Conservation (phyloP, 1,140 invertebrate species). For the Cataglyphis hispanica region DNA sequence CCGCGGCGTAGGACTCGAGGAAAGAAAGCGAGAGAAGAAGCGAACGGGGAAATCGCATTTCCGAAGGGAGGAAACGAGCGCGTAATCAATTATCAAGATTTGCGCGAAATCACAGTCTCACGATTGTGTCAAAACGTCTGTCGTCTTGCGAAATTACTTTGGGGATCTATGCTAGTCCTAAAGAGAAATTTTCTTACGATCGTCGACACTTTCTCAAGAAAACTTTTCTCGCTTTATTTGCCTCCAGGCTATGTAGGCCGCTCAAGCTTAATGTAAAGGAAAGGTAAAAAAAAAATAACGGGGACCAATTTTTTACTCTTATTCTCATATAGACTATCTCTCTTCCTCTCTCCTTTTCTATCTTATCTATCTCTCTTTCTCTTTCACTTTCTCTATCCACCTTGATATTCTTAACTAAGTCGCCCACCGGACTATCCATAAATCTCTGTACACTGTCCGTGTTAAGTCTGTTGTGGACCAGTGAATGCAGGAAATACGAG, state of each 20-base stretch:
- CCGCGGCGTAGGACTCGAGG: slow-evolving; percentile 49
- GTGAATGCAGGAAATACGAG: slow-evolving; percentile 64
- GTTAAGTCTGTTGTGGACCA: slow-evolving; percentile 72
- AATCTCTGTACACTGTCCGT: slow-evolving; percentile 68
- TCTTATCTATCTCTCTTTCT: slow-evolving; percentile 34
- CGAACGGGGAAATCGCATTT: slow-evolving; percentile 44
- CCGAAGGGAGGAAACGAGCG: slow-evolving; percentile 24
- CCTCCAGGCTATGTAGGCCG: slow-evolving; percentile 43
- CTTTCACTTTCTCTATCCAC: slow-evolving; percentile 37
- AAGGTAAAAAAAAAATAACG: slow-evolving; percentile 68
- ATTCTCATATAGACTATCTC: slow-evolving; percentile 59
- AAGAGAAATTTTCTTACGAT: slow-evolving; percentile 46
- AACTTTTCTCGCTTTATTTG: slow-evolving; percentile 64
- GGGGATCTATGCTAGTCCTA: slow-evolving; percentile 24
- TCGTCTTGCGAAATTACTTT: slow-evolving; percentile 51
- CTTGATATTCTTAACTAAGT: slow-evolving; percentile 68
- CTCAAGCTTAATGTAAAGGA: slow-evolving; percentile 67
- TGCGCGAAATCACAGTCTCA: slow-evolving; percentile 24
- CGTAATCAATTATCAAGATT: slow-evolving; percentile 48
- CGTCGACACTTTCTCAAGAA: slow-evolving; percentile 35
- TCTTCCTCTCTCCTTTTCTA: slow-evolving; percentile 19
- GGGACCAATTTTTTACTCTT: slow-evolving; percentile 82
- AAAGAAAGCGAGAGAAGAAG: slow-evolving; percentile 19
- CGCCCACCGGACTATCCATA: slow-evolving; percentile 61
- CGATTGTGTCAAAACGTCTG: slow-evolving; percentile 19